phyloP scores from a whole-genome alignment of 2,797 vertebrate species.

The Adelosebastes latens region DNA sequence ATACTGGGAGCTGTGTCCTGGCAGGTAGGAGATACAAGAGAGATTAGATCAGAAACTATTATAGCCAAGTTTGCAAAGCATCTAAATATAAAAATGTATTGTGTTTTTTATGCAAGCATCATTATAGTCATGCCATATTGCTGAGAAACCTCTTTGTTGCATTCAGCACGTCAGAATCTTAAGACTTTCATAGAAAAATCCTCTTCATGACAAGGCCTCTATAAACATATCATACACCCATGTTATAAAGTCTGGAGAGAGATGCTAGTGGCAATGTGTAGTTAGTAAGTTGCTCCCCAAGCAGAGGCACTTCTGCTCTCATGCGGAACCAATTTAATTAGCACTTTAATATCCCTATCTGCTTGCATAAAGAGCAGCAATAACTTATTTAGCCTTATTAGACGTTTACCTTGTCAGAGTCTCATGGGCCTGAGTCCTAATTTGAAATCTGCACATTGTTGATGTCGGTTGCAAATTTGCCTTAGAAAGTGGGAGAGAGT shows the following conservation, averaged over 20 bases:
- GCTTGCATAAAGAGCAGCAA: constrained; percentile 63
- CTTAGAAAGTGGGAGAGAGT: constrained; percentile 17
- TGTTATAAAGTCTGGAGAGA: constrained; percentile 32
- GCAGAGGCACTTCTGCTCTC: constrained; percentile 48
- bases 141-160: not conserved
- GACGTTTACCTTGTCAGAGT: constrained; percentile 65
- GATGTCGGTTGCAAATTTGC: constrained; percentile 48
- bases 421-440: constrained; percentile 58
- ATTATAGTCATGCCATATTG: not conserved
- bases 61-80: not conserved
- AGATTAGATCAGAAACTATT: not conserved
- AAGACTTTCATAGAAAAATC: not conserved
- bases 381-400: constrained; percentile 76
- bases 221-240: constrained; percentile 25
- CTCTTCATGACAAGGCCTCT: not conserved
- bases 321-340: constrained; percentile 73
- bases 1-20: constrained; percentile 94
- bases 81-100: not conserved
- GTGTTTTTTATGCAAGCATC: not conserved
- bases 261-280: constrained; percentile 29
- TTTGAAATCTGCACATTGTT: constrained; percentile 57
- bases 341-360: constrained; percentile 70
- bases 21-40: constrained; percentile 87
- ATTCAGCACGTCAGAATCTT: not conserved
- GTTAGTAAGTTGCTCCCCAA: constrained; percentile 46